phyloP scores from a whole-genome alignment of 2,113 vertebrate species.

The Misgurnus anguillicaudatus region DNA sequence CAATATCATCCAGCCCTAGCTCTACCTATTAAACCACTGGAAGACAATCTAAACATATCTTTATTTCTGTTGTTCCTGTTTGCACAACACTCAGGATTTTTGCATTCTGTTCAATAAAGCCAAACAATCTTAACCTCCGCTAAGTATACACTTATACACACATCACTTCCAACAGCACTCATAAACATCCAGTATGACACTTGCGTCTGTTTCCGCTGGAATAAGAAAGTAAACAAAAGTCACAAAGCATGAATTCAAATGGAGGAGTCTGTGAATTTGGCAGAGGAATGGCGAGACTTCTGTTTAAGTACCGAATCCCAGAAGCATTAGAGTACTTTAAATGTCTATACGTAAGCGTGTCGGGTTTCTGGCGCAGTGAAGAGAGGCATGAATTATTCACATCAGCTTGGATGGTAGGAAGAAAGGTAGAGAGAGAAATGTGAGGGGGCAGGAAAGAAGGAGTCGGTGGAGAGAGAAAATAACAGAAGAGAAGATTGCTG shows the following conservation, averaged over 20 bases:
- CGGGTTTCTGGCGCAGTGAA: slow-evolving; percentile 50
- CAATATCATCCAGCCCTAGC: no score
- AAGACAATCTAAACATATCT: no score
- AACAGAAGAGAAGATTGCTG: not conserved
- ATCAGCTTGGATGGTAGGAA: slow-evolving; percentile 26
- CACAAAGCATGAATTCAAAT: not conserved
- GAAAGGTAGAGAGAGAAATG: slow-evolving; percentile 20
- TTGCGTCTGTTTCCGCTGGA: not conserved
- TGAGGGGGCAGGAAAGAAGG: not conserved
- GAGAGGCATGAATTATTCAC: slow-evolving; percentile 56
- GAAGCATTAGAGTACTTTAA: slow-evolving; percentile 21
- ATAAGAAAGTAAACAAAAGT: not conserved
- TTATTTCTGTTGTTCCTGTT: no score
- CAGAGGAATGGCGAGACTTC: not conserved
- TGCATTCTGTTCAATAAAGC: no score
- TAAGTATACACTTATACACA: no score
- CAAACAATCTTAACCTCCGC: no score
- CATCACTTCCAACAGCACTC: no score
- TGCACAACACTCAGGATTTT: no score
- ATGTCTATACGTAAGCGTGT: slow-evolving; percentile 18
- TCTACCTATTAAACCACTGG: no score
- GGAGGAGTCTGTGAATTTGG: not conserved
- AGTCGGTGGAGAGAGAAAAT: not conserved
- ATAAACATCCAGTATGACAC: no score
- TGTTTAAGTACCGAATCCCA: not conserved